Evolutionary conservation across 2,797 vertebrate genomes (phyloP).

Genomic region (Spinus olivaceus): DNA sequence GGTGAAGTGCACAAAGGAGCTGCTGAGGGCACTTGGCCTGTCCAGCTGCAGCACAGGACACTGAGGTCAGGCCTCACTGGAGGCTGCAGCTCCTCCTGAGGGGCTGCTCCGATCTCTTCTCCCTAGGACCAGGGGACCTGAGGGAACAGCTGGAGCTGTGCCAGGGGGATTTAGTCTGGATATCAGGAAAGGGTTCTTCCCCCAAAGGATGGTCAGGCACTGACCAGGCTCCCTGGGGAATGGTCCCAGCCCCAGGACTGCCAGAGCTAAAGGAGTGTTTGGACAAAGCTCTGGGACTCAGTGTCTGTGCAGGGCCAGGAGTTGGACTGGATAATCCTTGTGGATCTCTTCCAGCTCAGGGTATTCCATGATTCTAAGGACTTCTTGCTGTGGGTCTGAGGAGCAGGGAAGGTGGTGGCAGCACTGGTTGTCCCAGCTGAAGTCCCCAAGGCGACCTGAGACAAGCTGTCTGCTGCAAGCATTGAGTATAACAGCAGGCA

Average conservation of each 20-base stretch:
- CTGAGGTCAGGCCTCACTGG: background rate
- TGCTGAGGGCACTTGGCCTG: background rate
- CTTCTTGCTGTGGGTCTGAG: background rate
- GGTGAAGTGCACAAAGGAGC: background rate
- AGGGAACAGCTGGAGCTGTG: background rate
- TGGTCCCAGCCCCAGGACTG: background rate
- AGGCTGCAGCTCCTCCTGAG: background rate
- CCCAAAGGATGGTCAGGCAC: background rate
- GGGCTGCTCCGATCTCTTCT: background rate
- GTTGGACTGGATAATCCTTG: background rate
- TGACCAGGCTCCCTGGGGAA: background rate
- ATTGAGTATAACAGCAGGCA: background rate
- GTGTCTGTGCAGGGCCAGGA: background rate
- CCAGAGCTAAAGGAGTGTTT: accelerated
- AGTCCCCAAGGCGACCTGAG: background rate
- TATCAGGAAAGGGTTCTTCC: background rate
- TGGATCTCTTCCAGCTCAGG: background rate
- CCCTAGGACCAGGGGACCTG: accelerated
- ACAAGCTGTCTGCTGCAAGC: background rate
- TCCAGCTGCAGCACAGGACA: background rate
- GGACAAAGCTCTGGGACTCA: accelerated
- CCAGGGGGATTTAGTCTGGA: accelerated
- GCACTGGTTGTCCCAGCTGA: background rate
- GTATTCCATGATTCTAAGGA: background rate
- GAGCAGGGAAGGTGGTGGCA: background rate